These are phyloP conservation scores for Tenualosa thibaudeaui DNA, from an alignment of 2,797 vertebrate species.

Conservation along the genomic window DNA sequence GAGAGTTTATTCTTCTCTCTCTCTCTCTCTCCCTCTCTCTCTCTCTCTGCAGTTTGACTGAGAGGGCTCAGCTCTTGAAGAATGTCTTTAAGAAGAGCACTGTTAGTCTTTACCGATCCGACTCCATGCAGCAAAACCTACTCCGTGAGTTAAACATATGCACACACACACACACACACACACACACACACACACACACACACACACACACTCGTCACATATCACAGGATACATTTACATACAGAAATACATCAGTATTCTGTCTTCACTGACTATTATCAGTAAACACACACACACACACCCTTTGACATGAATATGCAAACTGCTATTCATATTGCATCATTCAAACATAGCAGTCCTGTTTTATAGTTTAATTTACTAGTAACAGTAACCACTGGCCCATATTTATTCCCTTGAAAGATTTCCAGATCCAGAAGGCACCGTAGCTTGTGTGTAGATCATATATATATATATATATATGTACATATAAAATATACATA, in stretches of 20 bases:
- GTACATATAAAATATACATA: too few species aligned
- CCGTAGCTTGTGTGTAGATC: not conserved
- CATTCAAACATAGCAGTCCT: not conserved
- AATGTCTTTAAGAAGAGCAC: constrained; percentile 99
- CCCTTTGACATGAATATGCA: too few species aligned
- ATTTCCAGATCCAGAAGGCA: not conserved
- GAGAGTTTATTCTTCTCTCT: constrained; percentile 10
- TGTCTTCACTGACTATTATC: too few species aligned
- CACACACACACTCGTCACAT: too few species aligned
- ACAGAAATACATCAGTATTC: constrained; percentile 28
- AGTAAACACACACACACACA: not conserved
- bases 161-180: constrained; percentile 15
- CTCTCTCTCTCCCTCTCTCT: constrained; percentile 44
- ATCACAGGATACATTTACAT: constrained; percentile 19
- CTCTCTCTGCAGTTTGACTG: constrained; percentile 83
- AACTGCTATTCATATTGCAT: not conserved
- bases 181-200: not conserved
- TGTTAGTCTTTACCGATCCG: constrained; percentile 89
- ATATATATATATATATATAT: not conserved
- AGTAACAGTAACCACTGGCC: not conserved
- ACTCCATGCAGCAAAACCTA: constrained; percentile 94
- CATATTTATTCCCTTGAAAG: not conserved
- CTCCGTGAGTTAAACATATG: constrained; percentile 84
- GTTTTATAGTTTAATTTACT: not conserved
- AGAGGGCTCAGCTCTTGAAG: constrained; percentile 96